Conservation (phyloP, 30 jellyfish, hydroid and myxozoan species). For the Turritopsis rubra region DNA sequence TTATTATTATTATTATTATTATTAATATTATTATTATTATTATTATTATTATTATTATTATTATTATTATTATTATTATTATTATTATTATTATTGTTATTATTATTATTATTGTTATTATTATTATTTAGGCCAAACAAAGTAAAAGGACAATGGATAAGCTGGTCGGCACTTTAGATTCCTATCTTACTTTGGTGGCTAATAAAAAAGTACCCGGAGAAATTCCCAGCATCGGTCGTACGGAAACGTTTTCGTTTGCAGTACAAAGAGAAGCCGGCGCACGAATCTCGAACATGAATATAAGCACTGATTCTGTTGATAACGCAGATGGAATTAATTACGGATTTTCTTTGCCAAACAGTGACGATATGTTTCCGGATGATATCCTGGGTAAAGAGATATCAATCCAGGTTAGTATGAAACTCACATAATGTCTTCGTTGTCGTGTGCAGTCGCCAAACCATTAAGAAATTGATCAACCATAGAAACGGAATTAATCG, state of each 20-base stretch:
- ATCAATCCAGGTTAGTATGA: background rate
- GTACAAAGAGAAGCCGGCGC: background rate
- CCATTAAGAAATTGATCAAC: too few species aligned
- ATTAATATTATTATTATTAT: too few species aligned
- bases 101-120: too few species aligned
- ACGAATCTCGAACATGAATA: background rate
- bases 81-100: too few species aligned
- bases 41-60: too few species aligned
- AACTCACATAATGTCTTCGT: background rate
- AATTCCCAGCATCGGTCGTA: conserved; percentile 3
- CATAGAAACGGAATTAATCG: too few species aligned
- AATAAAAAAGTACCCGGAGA: conserved; percentile 12
- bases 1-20: too few species aligned
- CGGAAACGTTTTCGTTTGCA: conserved; percentile 1
- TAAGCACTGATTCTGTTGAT: background rate
- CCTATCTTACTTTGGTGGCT: background rate
- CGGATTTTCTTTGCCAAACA: conserved; percentile 15
- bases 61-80: too few species aligned
- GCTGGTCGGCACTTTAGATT: background rate
- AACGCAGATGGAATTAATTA: background rate
- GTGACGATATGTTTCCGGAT: conserved; percentile 11
- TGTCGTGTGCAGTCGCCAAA: background rate
- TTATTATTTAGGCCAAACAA: conserved; percentile 31
- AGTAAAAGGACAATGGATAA: conserved; percentile 25
- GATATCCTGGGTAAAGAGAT: background rate